Evolutionary conservation across 1,140 invertebrate genomes (phyloP).

Genomic region (Drosophila novamexicana): DNA sequence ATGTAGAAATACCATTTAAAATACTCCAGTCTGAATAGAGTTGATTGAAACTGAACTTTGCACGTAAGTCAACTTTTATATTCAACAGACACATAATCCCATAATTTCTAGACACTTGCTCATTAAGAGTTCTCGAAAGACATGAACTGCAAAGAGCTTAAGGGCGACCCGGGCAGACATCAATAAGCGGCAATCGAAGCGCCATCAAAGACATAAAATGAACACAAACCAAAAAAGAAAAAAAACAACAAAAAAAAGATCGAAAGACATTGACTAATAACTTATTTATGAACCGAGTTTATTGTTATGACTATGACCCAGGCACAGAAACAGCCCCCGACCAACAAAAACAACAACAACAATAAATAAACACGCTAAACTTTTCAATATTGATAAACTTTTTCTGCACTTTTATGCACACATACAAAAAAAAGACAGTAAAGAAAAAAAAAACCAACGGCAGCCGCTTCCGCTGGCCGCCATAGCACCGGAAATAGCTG

Average conservation of each 20-base stretch:
- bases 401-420: conserved; percentile 57
- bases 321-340: conserved; percentile 4
- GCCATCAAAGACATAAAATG: conserved; percentile 19
- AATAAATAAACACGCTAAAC: conserved; percentile 68
- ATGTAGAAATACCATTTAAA: neutral
- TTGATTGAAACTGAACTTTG: neutral
- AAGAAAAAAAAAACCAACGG: conserved; percentile 28
- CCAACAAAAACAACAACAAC: conserved; percentile 14
- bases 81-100: conserved; percentile 7
- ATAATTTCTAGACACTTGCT: neutral
- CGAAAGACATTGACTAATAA: conserved; percentile 70
- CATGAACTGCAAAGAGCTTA: neutral
- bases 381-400: conserved; percentile 80
- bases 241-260: too few species aligned
- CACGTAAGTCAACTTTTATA: conserved; percentile 4
- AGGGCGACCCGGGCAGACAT: neutral
- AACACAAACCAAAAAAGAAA: neutral
- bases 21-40: neutral
- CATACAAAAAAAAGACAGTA: conserved; percentile 19
- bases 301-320: conserved; percentile 65
- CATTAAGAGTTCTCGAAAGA: conserved; percentile 3
- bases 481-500: conserved; percentile 76
- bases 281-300: conserved; percentile 74
- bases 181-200: conserved; percentile 17
- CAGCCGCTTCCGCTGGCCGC: conserved; percentile 60